Evolutionary conservation across 2,888 invertebrate genomes (phyloP).

Genomic region (Barypeithes pellucidus): DNA sequence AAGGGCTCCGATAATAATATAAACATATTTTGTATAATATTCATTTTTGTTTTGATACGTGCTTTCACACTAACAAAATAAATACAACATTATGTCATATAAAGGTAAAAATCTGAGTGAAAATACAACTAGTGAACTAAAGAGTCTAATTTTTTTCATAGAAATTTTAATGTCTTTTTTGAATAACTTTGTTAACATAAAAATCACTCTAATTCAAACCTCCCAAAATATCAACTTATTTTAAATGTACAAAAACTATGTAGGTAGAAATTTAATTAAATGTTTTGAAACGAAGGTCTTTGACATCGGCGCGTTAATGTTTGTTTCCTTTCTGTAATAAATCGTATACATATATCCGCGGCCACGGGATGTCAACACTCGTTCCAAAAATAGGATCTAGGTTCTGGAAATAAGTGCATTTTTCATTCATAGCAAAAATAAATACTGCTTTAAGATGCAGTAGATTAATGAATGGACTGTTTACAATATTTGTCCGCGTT

Average conservation of each 20-base stretch:
- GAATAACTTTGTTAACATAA: no score
- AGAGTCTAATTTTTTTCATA: no score
- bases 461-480: neutral
- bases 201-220: no score
- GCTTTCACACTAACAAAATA: no score
- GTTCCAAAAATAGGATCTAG: conserved; percentile 16
- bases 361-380: conserved; percentile 15
- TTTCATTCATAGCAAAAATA: neutral
- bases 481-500: neutral
- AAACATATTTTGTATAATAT: no score
- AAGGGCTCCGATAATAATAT: no score
- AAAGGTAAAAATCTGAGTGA: no score
- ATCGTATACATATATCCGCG: conserved; percentile 16
- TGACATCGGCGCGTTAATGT: conserved; percentile 41
- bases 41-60: no score
- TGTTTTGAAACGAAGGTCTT: conserved; percentile 30
- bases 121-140: no score
- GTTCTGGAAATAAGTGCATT: conserved; percentile 3
- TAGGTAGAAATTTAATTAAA: conserved; percentile 8
- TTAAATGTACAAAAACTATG: neutral
- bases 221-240: neutral
- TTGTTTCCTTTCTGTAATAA: conserved; percentile 41
- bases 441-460: neutral
- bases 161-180: no score
- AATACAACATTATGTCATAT: no score